Conservation (phyloP, 2,113 vertebrate species). For the Casuarius casuarius region DNA sequence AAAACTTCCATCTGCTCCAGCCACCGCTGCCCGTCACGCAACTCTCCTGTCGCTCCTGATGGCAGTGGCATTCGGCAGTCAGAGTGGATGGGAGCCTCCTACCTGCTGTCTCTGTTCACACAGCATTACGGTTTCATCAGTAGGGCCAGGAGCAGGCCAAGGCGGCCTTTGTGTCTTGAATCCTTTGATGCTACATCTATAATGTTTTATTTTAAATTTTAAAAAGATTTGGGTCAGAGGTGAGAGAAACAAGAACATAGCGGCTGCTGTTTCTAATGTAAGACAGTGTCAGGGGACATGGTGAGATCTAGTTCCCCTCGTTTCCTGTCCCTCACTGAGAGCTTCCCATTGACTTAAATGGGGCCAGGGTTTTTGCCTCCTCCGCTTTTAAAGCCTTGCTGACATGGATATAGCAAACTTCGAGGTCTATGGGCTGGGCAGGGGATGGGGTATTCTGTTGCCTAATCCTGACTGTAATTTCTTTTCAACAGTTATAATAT, state of each 20-base stretch:
- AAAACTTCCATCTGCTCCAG: slow-evolving; percentile 38
- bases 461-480: not conserved
- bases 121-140: not conserved
- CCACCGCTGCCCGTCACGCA: not conserved
- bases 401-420: not conserved
- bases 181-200: not conserved
- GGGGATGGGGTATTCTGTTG: not conserved
- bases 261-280: not conserved
- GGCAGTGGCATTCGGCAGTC: not conserved
- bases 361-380: not conserved
- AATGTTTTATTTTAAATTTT: not conserved
- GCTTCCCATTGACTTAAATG: not conserved
- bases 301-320: not conserved
- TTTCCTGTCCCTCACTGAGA: not conserved
- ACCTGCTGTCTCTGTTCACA: not conserved
- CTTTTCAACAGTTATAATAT: not conserved
- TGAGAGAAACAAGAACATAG: not conserved
- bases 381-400: not conserved
- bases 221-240: not conserved
- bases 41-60: not conserved
- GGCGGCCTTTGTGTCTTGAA: not conserved
- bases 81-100: not conserved
- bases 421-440: not conserved
- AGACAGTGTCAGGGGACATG: rapidly evolving
- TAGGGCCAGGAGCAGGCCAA: not conserved